Evolutionary conservation across 1,140 invertebrate species (phyloP).

Genomic region (Heliothis subflexa): DNA sequence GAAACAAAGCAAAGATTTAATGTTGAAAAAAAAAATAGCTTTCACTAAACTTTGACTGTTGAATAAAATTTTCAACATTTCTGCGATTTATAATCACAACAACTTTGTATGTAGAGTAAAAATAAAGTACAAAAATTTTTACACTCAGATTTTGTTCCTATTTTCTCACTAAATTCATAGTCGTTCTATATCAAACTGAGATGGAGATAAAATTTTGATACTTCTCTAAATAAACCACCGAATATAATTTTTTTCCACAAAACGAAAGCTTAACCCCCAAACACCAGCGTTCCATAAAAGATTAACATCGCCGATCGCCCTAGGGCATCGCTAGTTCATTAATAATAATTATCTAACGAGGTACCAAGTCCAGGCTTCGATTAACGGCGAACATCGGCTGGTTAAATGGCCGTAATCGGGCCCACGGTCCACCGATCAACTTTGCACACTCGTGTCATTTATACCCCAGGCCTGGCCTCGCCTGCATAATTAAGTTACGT

Average conservation of each 20-base stretch:
- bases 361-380: conserved; percentile 13
- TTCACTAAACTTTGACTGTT: too few species aligned
- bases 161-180: too few species aligned
- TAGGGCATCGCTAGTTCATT: conserved; percentile 35
- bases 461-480: neutral
- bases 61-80: too few species aligned
- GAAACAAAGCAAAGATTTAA: too few species aligned
- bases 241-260: neutral
- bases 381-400: conserved; percentile 39
- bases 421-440: neutral
- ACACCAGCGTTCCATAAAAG: neutral
- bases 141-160: too few species aligned
- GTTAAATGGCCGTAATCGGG: conserved; percentile 27
- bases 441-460: conserved; percentile 21
- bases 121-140: too few species aligned
- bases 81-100: too few species aligned
- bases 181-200: too few species aligned
- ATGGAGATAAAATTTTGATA: neutral
- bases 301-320: conserved; percentile 18
- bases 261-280: neutral
- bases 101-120: too few species aligned
- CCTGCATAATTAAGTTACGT: conserved; percentile 27
- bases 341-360: conserved; percentile 45
- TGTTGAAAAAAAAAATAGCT: too few species aligned
- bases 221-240: neutral